phyloP scores from a whole-genome alignment of 2,888 invertebrate genomes.

The Clitarchus hookeri region DNA sequence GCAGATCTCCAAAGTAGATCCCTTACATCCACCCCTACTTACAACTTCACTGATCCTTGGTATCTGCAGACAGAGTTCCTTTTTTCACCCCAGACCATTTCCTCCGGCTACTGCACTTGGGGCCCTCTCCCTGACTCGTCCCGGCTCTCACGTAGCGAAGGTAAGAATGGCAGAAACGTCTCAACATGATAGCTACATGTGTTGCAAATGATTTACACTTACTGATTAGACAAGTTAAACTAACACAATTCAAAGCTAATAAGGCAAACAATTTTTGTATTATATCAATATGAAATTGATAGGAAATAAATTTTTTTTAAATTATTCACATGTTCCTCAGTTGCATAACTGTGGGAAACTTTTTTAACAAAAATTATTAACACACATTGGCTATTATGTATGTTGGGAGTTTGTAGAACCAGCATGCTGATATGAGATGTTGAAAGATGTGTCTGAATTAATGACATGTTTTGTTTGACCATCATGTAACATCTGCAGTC shows the following conservation, averaged over 20 bases:
- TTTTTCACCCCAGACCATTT: slow-evolving; percentile 33
- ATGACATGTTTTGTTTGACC: neutral
- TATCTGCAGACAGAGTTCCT: slow-evolving; percentile 36
- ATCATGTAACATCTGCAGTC: neutral
- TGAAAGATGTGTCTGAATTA: neutral
- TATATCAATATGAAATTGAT: no score
- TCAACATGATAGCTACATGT: neutral
- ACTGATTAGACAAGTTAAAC: neutral
- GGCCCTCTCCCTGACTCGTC: slow-evolving; percentile 35
- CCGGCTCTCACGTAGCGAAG: slow-evolving; percentile 33
- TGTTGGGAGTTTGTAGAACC: neutral
- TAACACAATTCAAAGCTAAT: no score
- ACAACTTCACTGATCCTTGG: slow-evolving; percentile 32
- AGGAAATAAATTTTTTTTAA: no score
- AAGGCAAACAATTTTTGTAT: no score
- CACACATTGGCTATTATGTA: no score
- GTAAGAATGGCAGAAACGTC: slow-evolving; percentile 29
- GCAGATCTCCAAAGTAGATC: neutral
- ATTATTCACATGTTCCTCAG: no score
- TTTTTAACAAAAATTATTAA: no score
- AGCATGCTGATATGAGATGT: neutral
- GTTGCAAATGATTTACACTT: neutral
- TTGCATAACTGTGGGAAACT: no score
- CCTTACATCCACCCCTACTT: neutral
- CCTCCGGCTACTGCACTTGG: slow-evolving; percentile 40